Percentiles rank a stretch among this genome's conserved stretches.
Conservation (phyloP, 2,888 invertebrate species). For the Adela reaumurella region DNA sequence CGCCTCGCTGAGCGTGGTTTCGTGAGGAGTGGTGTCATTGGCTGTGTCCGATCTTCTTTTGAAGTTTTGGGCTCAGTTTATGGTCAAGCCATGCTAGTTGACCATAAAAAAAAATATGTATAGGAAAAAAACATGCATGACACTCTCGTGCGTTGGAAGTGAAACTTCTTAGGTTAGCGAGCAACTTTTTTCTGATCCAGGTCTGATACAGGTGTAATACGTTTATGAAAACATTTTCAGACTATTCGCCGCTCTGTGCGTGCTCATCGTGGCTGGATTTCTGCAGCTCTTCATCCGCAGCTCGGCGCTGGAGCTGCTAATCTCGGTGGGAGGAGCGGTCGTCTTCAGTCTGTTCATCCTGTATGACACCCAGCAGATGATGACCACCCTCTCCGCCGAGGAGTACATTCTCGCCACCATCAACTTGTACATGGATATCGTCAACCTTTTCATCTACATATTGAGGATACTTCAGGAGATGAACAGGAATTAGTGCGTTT, state of each 20-base stretch:
- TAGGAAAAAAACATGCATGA: too few species aligned
- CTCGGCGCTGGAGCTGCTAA: conserved; percentile 63
- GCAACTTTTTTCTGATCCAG: too few species aligned
- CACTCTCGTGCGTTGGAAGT: too few species aligned
- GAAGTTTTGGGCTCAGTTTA: too few species aligned
- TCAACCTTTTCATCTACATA: conserved; percentile 80
- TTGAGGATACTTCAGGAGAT: conserved; percentile 67
- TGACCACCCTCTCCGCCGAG: conserved; percentile 76
- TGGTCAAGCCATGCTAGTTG: too few species aligned
- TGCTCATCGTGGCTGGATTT: conserved; percentile 68
- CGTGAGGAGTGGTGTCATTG: too few species aligned
- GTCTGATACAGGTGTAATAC: too few species aligned
- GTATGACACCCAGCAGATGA: conserved; percentile 81
- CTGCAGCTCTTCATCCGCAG: conserved; percentile 74
- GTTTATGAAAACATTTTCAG: too few species aligned
- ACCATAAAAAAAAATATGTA: too few species aligned
- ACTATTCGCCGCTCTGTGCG: conserved; percentile 62
- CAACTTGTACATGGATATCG: conserved; percentile 81
- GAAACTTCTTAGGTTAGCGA: too few species aligned
- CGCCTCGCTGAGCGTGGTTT: too few species aligned
- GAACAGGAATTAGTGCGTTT: conserved; percentile 39
- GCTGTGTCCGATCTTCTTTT: too few species aligned
- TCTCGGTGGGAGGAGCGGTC: conserved; percentile 70
- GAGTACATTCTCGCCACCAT: conserved; percentile 86
- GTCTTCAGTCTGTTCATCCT: conserved; percentile 80